Evolutionary conservation across 2,113 vertebrate genomes (phyloP).

Genomic region (Australoheros scitulus): DNA sequence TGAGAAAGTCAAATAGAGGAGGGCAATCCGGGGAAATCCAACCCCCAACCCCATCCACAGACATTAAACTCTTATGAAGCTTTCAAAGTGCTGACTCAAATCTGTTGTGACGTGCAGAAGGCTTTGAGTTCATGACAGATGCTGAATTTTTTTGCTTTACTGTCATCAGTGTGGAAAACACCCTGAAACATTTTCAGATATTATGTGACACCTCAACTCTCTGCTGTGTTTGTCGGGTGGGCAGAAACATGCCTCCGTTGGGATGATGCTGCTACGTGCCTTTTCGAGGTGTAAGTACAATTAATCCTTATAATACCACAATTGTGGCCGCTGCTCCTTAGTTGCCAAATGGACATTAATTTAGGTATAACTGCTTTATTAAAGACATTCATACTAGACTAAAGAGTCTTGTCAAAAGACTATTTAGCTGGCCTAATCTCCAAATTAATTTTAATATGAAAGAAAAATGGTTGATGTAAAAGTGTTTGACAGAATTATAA

Average conservation of each 20-base stretch:
- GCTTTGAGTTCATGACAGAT: background rate
- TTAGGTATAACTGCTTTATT: background rate
- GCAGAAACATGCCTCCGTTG: slow-evolving; percentile 13
- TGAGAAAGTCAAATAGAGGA: slow-evolving; percentile 7
- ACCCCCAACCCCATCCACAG: background rate
- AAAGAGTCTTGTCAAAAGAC: background rate
- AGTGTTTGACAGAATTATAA: slow-evolving; percentile 6
- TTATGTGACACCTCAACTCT: background rate
- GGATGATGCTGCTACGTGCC: slow-evolving; percentile 30
- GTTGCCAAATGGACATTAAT: background rate
- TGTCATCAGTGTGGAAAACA: background rate
- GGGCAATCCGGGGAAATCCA: slow-evolving; percentile 15
- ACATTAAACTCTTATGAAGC: slow-evolving; percentile 12
- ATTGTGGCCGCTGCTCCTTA: background rate
- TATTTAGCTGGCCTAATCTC: background rate
- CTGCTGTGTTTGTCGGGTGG: background rate
- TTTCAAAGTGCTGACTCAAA: slow-evolving; percentile 36
- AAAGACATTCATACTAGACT: background rate
- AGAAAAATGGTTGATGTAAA: slow-evolving; percentile 6
- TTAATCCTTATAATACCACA: background rate
- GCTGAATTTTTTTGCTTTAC: background rate
- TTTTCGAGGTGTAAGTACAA: slow-evolving; percentile 21
- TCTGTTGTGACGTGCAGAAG: background rate
- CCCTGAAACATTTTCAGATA: background rate
- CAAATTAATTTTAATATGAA: slow-evolving; percentile 3